Conservation (phyloP, 2,113 vertebrate genomes). For the Oxyura jamaicensis region DNA sequence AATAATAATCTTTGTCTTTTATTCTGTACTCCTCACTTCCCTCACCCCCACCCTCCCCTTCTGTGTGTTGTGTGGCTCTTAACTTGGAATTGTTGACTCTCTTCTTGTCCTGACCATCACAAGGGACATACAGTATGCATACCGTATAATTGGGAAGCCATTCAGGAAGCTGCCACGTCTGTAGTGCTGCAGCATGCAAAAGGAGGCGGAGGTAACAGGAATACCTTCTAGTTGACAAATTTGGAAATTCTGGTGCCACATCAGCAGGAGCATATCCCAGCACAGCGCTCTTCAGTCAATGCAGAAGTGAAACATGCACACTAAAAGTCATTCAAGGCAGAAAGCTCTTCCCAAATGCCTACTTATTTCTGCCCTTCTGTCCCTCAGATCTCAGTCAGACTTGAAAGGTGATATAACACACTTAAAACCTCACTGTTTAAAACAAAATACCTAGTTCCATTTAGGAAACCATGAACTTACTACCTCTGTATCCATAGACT, state of each 20-base stretch:
- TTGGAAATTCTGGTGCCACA: constrained; percentile 73
- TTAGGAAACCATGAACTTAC: neutral
- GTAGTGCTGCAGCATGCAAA: constrained; percentile 46
- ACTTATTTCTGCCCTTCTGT: neutral
- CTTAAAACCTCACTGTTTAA: neutral
- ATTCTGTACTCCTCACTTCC: neutral
- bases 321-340: neutral
- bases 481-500: neutral
- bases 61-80: neutral
- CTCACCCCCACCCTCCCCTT: neutral
- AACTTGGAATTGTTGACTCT: constrained; percentile 46
- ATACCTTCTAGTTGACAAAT: constrained; percentile 62
- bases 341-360: neutral
- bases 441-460: neutral
- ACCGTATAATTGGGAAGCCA: constrained; percentile 16
- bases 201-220: constrained; percentile 62
- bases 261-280: constrained; percentile 64
- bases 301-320: neutral
- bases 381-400: neutral
- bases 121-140: neutral
- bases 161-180: constrained; percentile 69
- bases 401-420: neutral
- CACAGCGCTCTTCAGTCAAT: neutral
- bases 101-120: neutral
- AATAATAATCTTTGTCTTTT: neutral